phyloP scores from a whole-genome alignment of 1,140 invertebrate genomes.

The Heliconius nattereri region DNA sequence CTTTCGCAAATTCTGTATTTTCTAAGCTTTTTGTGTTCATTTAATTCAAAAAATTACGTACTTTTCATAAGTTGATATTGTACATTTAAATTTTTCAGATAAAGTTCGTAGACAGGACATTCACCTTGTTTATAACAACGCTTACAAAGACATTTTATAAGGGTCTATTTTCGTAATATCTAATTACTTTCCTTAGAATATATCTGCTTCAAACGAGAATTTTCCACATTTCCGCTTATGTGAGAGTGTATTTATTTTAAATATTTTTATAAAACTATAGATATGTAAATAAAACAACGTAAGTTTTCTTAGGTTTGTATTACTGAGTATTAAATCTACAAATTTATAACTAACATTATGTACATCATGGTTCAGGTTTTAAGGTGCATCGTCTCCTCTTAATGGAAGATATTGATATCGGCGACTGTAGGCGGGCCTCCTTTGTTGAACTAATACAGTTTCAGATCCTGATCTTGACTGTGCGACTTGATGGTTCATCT shows the following conservation, averaged over 20 bases:
- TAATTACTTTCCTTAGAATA: not conserved
- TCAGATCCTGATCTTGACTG: constrained; percentile 66
- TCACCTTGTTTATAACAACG: not conserved
- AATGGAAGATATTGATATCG: constrained; percentile 69
- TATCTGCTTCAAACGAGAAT: not conserved
- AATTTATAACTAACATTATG: constrained; percentile 61
- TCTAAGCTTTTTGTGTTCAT: no score
- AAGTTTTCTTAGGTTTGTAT: constrained; percentile 17
- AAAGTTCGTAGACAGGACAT: not conserved
- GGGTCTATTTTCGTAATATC: not conserved
- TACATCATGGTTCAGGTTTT: constrained; percentile 55
- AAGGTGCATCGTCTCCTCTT: constrained; percentile 72
- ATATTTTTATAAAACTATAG: not conserved
- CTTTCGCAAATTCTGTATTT: no score
- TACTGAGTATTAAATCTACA: constrained; percentile 33
- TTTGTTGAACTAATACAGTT: constrained; percentile 49
- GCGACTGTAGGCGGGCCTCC: constrained; percentile 51
- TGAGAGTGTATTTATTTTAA: no score
- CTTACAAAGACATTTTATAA: not conserved
- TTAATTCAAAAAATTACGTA: no score
- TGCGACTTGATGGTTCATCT: constrained; percentile 53
- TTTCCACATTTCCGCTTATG: no score
- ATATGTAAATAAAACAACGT: not conserved
- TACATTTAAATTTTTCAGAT: no score
- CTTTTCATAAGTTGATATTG: no score